Conservation (phyloP, 2,888 invertebrate species). For the Alentia gelatinosa region DNA sequence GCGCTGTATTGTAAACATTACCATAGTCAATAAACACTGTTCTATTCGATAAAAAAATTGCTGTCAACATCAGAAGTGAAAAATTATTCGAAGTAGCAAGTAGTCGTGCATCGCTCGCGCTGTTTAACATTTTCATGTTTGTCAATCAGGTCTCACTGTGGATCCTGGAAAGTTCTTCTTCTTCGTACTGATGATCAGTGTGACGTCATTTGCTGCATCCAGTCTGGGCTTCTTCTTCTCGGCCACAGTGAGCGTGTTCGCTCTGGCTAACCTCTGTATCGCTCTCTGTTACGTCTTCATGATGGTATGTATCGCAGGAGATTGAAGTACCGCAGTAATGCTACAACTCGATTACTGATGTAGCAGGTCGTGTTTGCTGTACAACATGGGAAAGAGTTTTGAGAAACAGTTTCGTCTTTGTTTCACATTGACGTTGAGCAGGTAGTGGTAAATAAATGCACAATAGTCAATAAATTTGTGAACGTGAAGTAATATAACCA, state of each 20-base stretch:
- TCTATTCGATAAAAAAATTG: too few relatives aligned
- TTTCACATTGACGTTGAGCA: not conserved
- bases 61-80: too few relatives aligned
- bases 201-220: conserved; percentile 76
- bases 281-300: conserved; percentile 78
- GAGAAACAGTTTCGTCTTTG: not conserved
- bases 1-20: too few relatives aligned
- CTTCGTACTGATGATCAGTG: conserved; percentile 73
- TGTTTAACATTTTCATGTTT: not conserved
- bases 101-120: too few relatives aligned
- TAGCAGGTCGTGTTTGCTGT: too few relatives aligned
- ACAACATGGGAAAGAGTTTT: too few relatives aligned
- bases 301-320: conserved; percentile 72
- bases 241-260: conserved; percentile 75
- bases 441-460: not conserved
- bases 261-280: conserved; percentile 77
- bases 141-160: conserved; percentile 60
- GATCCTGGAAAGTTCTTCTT: conserved; percentile 75
- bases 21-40: too few relatives aligned
- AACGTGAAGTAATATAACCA: too few relatives aligned
- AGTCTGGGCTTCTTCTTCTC: conserved; percentile 77
- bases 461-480: too few relatives aligned
- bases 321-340: not conserved
- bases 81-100: too few relatives aligned
- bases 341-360: too few relatives aligned